phyloP scores from a whole-genome alignment of 2,888 invertebrate genomes.

The Erebia aethiops region DNA sequence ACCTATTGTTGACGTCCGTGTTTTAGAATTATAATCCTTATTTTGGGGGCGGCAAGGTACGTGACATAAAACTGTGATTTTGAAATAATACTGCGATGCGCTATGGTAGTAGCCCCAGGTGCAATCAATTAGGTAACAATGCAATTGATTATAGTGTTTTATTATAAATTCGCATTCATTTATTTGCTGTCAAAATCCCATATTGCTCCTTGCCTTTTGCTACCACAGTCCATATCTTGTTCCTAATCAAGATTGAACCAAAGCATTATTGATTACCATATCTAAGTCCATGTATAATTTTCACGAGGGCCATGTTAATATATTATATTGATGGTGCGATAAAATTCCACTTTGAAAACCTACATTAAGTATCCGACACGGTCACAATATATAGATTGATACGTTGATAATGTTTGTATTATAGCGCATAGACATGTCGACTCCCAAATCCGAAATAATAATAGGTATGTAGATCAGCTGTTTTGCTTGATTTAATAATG shows the following conservation, averaged over 20 bases:
- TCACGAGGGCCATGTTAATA: slow-evolving; percentile 13
- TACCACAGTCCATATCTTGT: slow-evolving; percentile 1
- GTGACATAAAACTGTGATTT: too few relatives aligned
- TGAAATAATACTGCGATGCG: too few relatives aligned
- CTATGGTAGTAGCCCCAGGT: too few relatives aligned
- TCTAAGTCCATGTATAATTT: slow-evolving; percentile 17
- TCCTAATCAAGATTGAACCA: slow-evolving; percentile 16
- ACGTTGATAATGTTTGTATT: background rate
- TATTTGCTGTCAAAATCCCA: background rate
- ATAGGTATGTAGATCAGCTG: too few relatives aligned
- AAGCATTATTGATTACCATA: slow-evolving; percentile 19
- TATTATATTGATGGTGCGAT: slow-evolving; percentile 18
- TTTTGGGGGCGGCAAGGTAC: too few relatives aligned
- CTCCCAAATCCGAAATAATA: background rate
- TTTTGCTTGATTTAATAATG: too few relatives aligned
- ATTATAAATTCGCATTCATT: background rate
- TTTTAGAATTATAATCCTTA: too few relatives aligned
- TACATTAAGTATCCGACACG: slow-evolving; percentile 18
- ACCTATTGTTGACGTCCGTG: too few relatives aligned
- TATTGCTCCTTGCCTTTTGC: background rate
- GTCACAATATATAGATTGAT: slow-evolving; percentile 20
- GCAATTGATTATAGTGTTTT: too few relatives aligned
- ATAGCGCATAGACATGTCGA: background rate
- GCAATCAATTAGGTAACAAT: too few relatives aligned
- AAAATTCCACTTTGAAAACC: slow-evolving; percentile 18